phyloP scores from a whole-genome alignment of 2,113 vertebrate species.

The Antennarius striatus region DNA sequence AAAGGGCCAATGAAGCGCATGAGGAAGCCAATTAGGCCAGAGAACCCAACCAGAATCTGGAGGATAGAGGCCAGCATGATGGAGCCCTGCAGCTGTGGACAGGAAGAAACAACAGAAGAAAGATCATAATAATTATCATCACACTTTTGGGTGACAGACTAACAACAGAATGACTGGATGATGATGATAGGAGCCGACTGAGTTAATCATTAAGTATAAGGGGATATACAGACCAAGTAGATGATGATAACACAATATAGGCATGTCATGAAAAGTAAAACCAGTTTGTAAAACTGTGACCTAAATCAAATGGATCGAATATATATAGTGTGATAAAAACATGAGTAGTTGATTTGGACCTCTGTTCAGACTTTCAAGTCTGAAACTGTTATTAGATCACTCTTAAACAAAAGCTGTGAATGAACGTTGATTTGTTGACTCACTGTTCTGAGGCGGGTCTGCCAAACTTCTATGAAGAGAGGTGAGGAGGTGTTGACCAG shows the following conservation, averaged over 20 bases:
- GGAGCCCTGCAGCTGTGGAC: conserved; percentile 88
- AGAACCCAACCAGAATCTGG: conserved; percentile 91
- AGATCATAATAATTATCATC: no score
- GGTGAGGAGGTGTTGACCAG: conserved; percentile 87
- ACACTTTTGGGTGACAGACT: no score
- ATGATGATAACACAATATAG: background rate
- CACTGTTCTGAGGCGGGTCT: conserved; percentile 88
- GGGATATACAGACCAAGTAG: no score
- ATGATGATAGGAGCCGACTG: no score
- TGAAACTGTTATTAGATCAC: background rate
- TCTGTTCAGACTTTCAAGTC: no score
- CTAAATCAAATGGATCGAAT: no score
- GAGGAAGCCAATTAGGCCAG: conserved; percentile 90
- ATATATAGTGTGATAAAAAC: no score
- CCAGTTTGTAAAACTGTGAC: no score
- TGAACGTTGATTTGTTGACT: conserved; percentile 23
- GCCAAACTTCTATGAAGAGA: conserved; percentile 88
- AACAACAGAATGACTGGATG: no score
- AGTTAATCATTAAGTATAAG: no score
- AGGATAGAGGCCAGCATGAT: conserved; percentile 92
- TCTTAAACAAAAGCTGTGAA: conserved; percentile 11
- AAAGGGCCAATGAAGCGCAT: conserved; percentile 92
- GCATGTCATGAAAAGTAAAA: background rate
- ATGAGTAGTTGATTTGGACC: no score
- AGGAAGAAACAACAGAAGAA: conserved; percentile 3